phyloP scores from a whole-genome alignment of 2,113 vertebrate species.

The Polyodon spathula region DNA sequence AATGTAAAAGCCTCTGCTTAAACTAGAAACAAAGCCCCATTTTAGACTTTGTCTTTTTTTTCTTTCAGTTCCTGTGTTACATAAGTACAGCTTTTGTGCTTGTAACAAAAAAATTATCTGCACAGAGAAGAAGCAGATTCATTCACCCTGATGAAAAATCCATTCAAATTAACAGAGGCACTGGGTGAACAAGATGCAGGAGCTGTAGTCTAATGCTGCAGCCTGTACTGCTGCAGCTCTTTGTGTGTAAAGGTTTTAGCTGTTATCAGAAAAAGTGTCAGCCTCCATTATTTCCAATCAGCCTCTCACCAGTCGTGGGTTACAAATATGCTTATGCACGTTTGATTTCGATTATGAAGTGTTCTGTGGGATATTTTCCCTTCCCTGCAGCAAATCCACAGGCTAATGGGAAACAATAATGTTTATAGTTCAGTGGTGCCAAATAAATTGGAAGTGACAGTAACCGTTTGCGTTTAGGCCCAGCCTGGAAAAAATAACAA shows the following conservation, averaged over 20 bases:
- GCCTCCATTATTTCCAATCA: neutral
- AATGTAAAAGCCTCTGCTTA: too few relatives aligned
- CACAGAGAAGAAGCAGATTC: too few relatives aligned
- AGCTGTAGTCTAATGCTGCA: too few relatives aligned
- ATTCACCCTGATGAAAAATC: too few relatives aligned
- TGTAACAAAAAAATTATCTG: too few relatives aligned
- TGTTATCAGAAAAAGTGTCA: neutral
- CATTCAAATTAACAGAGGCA: too few relatives aligned
- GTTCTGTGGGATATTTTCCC: constrained; percentile 11
- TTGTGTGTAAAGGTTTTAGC: neutral
- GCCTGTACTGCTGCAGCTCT: neutral
- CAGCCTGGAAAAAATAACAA: constrained; percentile 10
- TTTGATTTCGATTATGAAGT: constrained; percentile 13
- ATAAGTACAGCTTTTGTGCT: too few relatives aligned
- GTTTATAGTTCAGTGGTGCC: constrained; percentile 25
- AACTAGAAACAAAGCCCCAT: too few relatives aligned
- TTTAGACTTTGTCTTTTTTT: too few relatives aligned
- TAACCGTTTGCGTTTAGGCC: constrained; percentile 25
- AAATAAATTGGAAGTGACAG: constrained; percentile 24
- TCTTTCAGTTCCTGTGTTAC: too few relatives aligned
- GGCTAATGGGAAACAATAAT: constrained; percentile 29
- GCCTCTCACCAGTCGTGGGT: neutral
- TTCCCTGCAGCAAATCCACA: constrained; percentile 18
- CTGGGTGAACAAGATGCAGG: too few relatives aligned
- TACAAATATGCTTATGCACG: neutral